These are phyloP conservation scores for Aphelocoma californica DNA, from an alignment of 2,797 vertebrate species.

Conservation along the genomic window DNA sequence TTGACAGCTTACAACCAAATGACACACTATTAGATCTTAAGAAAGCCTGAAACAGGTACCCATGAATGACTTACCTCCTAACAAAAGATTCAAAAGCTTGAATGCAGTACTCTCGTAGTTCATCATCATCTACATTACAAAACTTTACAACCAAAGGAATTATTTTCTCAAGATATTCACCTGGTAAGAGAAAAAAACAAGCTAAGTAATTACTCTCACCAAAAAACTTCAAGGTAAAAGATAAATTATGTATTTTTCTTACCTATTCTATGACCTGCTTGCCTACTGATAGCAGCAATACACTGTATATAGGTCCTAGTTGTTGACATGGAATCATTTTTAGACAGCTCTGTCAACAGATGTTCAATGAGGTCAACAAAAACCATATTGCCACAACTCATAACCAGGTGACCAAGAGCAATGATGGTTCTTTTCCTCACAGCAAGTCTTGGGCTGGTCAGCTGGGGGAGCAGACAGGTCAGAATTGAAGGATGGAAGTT, in stretches of 20 bases:
- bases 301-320: slow-evolving; percentile 99
- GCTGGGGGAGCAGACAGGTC: slow-evolving; percentile 96
- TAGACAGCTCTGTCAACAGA: slow-evolving; percentile 92
- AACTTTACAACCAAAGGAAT: slow-evolving; percentile 98
- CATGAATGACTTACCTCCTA: slow-evolving; percentile 80
- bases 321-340: slow-evolving; percentile 98
- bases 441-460: slow-evolving; percentile 97
- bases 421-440: slow-evolving; percentile 98
- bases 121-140: slow-evolving; percentile 97
- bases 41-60: neutral
- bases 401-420: slow-evolving; percentile 97
- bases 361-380: slow-evolving; percentile 99
- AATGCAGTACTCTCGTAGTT: slow-evolving; percentile 98
- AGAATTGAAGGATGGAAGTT: slow-evolving; percentile 99
- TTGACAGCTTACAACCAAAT: neutral
- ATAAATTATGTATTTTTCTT: slow-evolving; percentile 63
- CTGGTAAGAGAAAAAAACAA: slow-evolving; percentile 69
- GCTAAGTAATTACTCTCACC: slow-evolving; percentile 31
- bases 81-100: slow-evolving; percentile 99
- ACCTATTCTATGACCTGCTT: slow-evolving; percentile 98
- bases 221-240: neutral
- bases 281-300: slow-evolving; percentile 98
- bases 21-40: neutral
- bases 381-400: slow-evolving; percentile 98
- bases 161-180: slow-evolving; percentile 95